Conservation (phyloP, 2,113 vertebrate species). For the Bagarius yarrelli region DNA sequence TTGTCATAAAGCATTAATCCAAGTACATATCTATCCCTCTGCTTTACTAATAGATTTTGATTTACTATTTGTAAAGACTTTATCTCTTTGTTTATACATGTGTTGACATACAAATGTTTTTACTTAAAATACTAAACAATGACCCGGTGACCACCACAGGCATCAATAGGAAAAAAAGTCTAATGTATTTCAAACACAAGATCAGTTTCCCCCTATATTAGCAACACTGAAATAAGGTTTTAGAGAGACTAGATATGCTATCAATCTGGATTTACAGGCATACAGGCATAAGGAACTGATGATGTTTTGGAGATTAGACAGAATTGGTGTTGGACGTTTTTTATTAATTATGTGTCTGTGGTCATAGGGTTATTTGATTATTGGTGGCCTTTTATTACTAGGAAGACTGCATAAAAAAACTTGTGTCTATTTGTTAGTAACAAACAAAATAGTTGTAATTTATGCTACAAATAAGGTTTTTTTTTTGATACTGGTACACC, state of each 20-base stretch:
- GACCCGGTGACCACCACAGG: background rate
- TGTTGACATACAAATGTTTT: background rate
- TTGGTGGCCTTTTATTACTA: background rate
- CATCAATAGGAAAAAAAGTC: too few relatives aligned
- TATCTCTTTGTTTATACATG: background rate
- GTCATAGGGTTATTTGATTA: constrained; percentile 15
- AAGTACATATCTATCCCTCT: background rate
- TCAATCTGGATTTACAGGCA: background rate
- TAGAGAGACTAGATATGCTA: background rate
- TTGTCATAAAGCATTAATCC: background rate
- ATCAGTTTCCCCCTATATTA: too few relatives aligned
- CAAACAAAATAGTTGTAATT: background rate
- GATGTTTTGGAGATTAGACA: background rate
- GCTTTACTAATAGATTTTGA: background rate
- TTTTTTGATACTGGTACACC: background rate
- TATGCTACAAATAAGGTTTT: background rate
- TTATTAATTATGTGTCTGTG: too few relatives aligned
- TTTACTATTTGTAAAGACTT: background rate
- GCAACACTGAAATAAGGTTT: background rate
- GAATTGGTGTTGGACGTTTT: constrained; percentile 25
- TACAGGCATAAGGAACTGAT: background rate
- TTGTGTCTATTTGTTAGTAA: background rate
- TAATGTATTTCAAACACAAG: too few relatives aligned
- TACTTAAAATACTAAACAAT: background rate
- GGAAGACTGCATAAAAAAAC: background rate